Conservation (phyloP, 2,113 vertebrate genomes). For the Orcinus orca region DNA sequence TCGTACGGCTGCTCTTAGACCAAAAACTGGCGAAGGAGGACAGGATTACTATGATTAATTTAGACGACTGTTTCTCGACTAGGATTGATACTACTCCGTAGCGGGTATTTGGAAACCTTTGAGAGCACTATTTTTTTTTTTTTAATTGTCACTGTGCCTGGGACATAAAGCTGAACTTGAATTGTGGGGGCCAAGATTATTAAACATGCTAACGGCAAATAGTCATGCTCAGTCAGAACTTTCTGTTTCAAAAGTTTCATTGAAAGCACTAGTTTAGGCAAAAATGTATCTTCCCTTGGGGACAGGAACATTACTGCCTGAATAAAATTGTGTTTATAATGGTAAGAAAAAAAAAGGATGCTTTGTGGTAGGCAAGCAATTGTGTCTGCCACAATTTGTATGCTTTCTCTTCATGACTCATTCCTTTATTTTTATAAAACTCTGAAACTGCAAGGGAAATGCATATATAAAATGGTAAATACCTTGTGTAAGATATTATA, state of each 20-base stretch:
- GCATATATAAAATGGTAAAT: not conserved
- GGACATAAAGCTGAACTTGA: not conserved
- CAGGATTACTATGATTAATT: not conserved
- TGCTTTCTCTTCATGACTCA: not conserved
- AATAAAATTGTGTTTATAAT: not conserved
- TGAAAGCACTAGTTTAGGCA: not conserved
- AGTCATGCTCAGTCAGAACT: not conserved
- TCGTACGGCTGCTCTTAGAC: not conserved
- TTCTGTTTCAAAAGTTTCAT: not conserved
- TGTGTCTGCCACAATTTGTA: not conserved
- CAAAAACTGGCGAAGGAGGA: not conserved
- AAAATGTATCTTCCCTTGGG: not conserved
- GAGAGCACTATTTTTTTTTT: not conserved
- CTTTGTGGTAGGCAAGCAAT: not conserved
- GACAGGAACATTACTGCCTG: not conserved
- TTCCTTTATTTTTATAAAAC: not conserved
- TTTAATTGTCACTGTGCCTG: not conserved
- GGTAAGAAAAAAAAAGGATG: not conserved
- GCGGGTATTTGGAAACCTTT: not conserved
- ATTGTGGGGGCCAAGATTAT: not conserved
- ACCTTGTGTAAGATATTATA: not conserved
- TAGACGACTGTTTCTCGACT: not conserved
- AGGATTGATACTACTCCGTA: not conserved
- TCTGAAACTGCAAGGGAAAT: constrained; percentile 24
- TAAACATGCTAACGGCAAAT: not conserved